Evolutionary conservation across 2,888 invertebrate species (phyloP).

Genomic region (Syrista parreyssii): DNA sequence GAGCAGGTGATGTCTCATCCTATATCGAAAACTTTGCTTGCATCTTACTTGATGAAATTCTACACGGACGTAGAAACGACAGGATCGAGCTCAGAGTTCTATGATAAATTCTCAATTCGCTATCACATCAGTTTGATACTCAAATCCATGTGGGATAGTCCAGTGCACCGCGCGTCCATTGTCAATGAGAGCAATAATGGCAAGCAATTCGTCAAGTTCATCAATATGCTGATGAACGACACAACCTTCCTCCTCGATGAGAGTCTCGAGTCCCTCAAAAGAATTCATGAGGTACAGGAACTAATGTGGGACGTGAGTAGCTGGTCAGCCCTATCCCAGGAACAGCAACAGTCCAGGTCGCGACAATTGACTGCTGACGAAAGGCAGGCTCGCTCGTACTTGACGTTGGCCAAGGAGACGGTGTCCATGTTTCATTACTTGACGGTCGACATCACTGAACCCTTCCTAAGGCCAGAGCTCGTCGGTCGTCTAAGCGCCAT

Average conservation of each 20-base stretch:
- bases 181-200: conserved; percentile 92
- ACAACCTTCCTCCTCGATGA: conserved; percentile 97
- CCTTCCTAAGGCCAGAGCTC: conserved; percentile 93
- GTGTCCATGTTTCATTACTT: conserved; percentile 98
- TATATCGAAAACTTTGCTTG: conserved; percentile 82
- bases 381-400: conserved; percentile 88
- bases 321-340: conserved; percentile 76
- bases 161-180: conserved; percentile 86
- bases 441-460: conserved; percentile 93
- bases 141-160: conserved; percentile 95
- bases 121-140: conserved; percentile 98
- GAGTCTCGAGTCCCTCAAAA: conserved; percentile 90
- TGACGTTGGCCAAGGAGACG: conserved; percentile 93
- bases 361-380: conserved; percentile 87
- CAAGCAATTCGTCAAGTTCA: conserved; percentile 94
- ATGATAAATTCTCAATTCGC: conserved; percentile 98
- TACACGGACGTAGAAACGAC: conserved; percentile 98
- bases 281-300: conserved; percentile 89
- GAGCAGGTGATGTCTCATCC: conserved; percentile 89
- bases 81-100: conserved; percentile 98
- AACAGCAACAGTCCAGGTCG: conserved; percentile 79
- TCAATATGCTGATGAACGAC: conserved; percentile 98
- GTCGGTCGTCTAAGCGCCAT: conserved; percentile 95
- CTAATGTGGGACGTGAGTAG: conserved; percentile 77
- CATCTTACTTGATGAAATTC: conserved; percentile 95